Base-by-base conservation (phyloP, 2,113 vertebrate species). In the Dicaeum eximium region DNA sequence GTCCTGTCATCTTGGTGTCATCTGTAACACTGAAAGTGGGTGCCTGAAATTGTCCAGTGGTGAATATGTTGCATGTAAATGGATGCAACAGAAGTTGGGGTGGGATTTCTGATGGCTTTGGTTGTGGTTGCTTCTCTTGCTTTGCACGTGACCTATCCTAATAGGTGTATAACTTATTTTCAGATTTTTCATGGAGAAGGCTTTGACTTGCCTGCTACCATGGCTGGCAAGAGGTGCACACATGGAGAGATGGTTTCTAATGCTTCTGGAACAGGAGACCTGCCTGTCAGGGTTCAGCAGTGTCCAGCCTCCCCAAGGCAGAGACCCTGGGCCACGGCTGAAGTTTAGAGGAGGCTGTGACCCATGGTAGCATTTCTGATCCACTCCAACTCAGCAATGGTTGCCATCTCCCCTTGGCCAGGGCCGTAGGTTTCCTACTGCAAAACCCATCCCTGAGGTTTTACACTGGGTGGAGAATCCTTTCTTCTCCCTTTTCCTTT, bases 311-410 rank as follows among this genome's bases (percentile, higher is more conserved):
- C 28, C n/a, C 17, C 3, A 4, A 66, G 42, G 37, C 21, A 61
- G 65, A 79, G 61, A 22, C 35, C 16, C 44, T 83, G 86, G 53
- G 4, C 48, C 25, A 1, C n/a, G 65, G 20, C 50, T 74, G 70
- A 31, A 22, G 30, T 57, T 85, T 38, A 27, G 58, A 86, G 69
- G 35, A 24, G 6, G 7, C 1, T 1, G 7, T 72, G 21, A 51
- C 66, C 1, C 0, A 1, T 27, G 27, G 37, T 7, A 28, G 31
- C 44, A 37, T 38, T 70, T 82, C 37, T 48, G 37, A 66, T 35
- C 28, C 7, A 6, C 31, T 70, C 0, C 0, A 37, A 17, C 20
- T 64, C 3, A 4, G 10, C 44, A 54, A 3, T 53, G 56, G 4
- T 33, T 70, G 13, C n/a, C 22, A 1, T 23, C 19, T 88, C 37